Evolutionary conservation across 1,140 invertebrate species (phyloP).

Genomic region (Phortica variegata): DNA sequence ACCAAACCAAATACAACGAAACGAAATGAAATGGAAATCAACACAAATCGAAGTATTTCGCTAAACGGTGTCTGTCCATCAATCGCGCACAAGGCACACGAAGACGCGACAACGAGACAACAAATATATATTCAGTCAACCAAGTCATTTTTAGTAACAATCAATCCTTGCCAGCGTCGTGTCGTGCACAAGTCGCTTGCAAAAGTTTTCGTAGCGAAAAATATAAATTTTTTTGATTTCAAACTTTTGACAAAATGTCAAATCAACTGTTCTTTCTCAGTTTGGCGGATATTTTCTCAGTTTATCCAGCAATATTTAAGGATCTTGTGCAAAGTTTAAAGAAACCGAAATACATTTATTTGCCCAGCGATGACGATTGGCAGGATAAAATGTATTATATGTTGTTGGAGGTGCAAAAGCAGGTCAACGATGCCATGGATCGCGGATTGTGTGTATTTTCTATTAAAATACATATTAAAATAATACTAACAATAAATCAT

Average conservation of each 20-base stretch:
- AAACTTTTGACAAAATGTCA: slow-evolving; percentile 38
- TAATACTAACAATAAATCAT: not conserved
- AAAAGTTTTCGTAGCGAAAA: too few species aligned
- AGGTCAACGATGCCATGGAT: slow-evolving; percentile 44
- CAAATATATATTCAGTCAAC: too few species aligned
- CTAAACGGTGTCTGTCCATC: too few species aligned
- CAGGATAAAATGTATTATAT: slow-evolving; percentile 71
- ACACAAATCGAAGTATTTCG: slow-evolving; percentile 5
- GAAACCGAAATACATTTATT: slow-evolving; percentile 53
- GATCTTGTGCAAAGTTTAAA: slow-evolving; percentile 36
- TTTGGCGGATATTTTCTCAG: slow-evolving; percentile 54
- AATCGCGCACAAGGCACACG: too few species aligned
- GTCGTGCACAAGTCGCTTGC: too few species aligned
- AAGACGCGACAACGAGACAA: too few species aligned
- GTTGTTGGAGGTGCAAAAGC: slow-evolving; percentile 68
- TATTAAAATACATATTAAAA: too few species aligned
- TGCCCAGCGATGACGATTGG: slow-evolving; percentile 75
- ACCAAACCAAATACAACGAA: slow-evolving; percentile 31
- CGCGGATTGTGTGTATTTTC: slow-evolving; percentile 18
- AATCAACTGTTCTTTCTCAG: slow-evolving; percentile 53
- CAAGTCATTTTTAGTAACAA: too few species aligned
- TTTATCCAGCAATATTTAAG: slow-evolving; percentile 54
- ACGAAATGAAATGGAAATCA: slow-evolving; percentile 35
- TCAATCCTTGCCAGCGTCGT: too few species aligned
- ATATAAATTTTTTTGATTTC: too few species aligned